Evolutionary conservation across 2,113 vertebrate species (phyloP).

Genomic region (Microcebus jonahi): DNA sequence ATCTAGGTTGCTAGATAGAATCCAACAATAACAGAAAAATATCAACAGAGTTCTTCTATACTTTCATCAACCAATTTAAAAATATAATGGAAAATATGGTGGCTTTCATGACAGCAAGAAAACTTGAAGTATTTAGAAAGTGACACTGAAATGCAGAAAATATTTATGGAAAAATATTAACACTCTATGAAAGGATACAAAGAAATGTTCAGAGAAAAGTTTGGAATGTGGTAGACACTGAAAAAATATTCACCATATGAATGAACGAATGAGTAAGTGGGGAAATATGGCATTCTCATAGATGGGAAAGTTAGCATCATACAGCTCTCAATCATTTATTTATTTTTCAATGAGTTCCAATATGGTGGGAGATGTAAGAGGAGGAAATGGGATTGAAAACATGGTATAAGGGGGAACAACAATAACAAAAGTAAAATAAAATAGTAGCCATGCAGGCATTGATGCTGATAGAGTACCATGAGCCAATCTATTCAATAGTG

Average conservation of each 20-base stretch:
- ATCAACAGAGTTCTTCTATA: neutral
- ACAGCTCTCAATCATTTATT: neutral
- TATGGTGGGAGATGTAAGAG: neutral
- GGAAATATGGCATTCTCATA: neutral
- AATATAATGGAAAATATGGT: neutral
- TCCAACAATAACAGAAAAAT: neutral
- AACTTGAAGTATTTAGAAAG: neutral
- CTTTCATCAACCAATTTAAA: conserved; percentile 9
- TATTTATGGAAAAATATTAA: neutral
- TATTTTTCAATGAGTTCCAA: neutral
- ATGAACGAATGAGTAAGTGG: neutral
- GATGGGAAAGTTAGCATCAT: neutral
- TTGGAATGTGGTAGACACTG: neutral
- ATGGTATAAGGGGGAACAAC: neutral
- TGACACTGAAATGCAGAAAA: neutral
- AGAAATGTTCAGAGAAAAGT: neutral
- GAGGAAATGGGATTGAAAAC: neutral
- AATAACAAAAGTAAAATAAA: neutral
- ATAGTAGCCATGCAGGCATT: neutral
- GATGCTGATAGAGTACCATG: neutral
- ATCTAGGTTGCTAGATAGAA: neutral
- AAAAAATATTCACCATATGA: neutral
- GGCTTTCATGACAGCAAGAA: conserved; percentile 20
- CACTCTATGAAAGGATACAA: neutral
- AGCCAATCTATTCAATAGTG: neutral